Percentiles rank a stretch among this genome's conserved stretches.
Evolutionary conservation across 2,113 vertebrate species (phyloP).

Genomic region (Hiodon alosoides): DNA sequence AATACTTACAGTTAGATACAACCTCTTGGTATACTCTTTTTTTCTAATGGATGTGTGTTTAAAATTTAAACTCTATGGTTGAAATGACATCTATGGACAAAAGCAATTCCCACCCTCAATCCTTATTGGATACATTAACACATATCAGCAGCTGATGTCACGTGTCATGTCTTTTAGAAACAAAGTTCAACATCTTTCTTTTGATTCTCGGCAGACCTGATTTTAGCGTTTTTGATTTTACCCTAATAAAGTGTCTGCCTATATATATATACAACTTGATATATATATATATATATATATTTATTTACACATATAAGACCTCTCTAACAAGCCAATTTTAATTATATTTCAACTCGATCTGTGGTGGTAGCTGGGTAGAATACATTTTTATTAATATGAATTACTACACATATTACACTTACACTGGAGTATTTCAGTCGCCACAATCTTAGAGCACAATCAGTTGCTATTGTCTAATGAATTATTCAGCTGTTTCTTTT

Average conservation of each 20-base stretch:
- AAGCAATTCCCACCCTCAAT: too few relatives aligned
- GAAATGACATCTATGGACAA: not conserved
- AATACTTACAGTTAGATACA: not conserved
- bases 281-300: not conserved
- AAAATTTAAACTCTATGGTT: conserved; percentile 4
- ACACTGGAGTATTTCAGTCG: not conserved
- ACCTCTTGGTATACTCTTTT: not conserved
- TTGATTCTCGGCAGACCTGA: not conserved
- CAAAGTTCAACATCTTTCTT: not conserved
- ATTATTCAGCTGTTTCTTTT: conserved; percentile 20
- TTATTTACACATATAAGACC: too few relatives aligned
- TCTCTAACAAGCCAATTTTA: too few relatives aligned
- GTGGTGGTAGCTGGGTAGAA: not conserved
- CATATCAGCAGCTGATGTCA: too few relatives aligned
- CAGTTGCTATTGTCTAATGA: conserved; percentile 12
- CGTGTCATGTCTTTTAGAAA: not conserved
- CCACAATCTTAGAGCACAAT: conserved; percentile 2
- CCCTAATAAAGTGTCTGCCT: too few relatives aligned
- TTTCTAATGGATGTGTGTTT: not conserved
- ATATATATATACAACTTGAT: too few relatives aligned
- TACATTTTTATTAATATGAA: not conserved
- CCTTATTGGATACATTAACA: too few relatives aligned
- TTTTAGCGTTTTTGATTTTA: not conserved
- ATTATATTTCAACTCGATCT: too few relatives aligned
- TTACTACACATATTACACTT: not conserved